Base-by-base conservation (phyloP, 2,888 invertebrate genomes). In the Agrotis clavis region DNA sequence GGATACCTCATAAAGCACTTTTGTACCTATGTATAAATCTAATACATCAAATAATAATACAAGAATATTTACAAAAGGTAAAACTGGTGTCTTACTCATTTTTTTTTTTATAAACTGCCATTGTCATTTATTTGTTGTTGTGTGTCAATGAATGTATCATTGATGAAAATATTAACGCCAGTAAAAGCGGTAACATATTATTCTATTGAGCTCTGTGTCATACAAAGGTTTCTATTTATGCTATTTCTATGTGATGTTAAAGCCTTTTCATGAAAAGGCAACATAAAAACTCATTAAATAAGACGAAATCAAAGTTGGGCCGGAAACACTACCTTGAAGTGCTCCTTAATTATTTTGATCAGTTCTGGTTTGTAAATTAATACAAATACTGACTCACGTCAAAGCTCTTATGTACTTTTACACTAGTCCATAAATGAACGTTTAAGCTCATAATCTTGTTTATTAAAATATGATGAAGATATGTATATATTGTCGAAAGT, bases 91-190 rank as follows among this genome's bases (percentile, higher is more conserved):
- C 21, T 57, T 77, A 30, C 21, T 57, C 3, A 7, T 50, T 57
- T 9, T n/a, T 57, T 9, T n/a, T 50, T 45, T 19, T 59, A 69
- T 56, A 50, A 25, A 61, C 45, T 61, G 30, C 60, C 19, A 11
- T 78, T 71, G 60, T 78, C 59, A 70, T 57, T 61, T 54, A 48
- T 19, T 61, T 50, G 41, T 19, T 13, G 5, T 57, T 50, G 30
- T 77, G 30, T 77, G 41, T 53, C 59, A 35, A 77, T 35, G n/a
- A n/a, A n/a, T n/a, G n/a, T n/a, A n/a, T 59, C 35, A 77, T 47
- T 59, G 21, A 45, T 30, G 25, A 64, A 14, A 16, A 14, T 64
- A n/a, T 21, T 53, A 48, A 30, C 1, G 18, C 35, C 11, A 67
- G 18, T 41, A 18, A 35, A 35, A 35, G 21, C 21, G 35, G 11